Base-by-base conservation (phyloP, 2,888 invertebrate species). In the Euplagia quadripunctaria region DNA sequence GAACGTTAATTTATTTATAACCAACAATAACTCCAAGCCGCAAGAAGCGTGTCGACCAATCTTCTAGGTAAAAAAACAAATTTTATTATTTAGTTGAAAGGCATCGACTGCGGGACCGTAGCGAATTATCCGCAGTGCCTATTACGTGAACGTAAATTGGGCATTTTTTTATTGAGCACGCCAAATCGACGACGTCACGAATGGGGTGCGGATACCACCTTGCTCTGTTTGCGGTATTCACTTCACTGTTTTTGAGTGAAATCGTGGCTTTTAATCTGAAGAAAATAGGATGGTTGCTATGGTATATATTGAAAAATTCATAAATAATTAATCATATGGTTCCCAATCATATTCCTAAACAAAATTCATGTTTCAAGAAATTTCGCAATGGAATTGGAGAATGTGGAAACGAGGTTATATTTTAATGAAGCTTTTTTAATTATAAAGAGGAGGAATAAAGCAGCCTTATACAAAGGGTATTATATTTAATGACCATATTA, bases 111-210 rank as follows among this genome's bases (percentile, higher is more conserved):
- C 74, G 71, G 78, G 75, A 86, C 85, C 86, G 87, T 88, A 84
- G 90, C 90, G 88, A 92, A 93, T 92, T 91, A 90, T 91, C 90
- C 91, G 91, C 91, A 90, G 85, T 89, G 89, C 86, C 89, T 89
- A 89, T 92, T 93, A 92, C 89, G 89, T 81, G 89, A 89, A 90
- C 91, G 88, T 92, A 92, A 93, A 92, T 92, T 89, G 88, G 85
- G 81, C 83, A 80, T 90, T 92, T 91, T 72, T 92, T 92, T 90
- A 92, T 90, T 88, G 89, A 86, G 86, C 91, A 90, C 90, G 91
- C 89, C 87, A 93, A 92, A 91, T 91, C 89, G 91, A 83, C 87
- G 68, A 87, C 88, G 90, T 89, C 94, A 94, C 94, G 94, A 88
- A 93, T 87, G 82, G 88, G 87, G 86, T 78, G 81, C 66, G 65